Evolutionary conservation across 2,113 vertebrate species (phyloP).

Genomic region (Oostethus manadensis): DNA sequence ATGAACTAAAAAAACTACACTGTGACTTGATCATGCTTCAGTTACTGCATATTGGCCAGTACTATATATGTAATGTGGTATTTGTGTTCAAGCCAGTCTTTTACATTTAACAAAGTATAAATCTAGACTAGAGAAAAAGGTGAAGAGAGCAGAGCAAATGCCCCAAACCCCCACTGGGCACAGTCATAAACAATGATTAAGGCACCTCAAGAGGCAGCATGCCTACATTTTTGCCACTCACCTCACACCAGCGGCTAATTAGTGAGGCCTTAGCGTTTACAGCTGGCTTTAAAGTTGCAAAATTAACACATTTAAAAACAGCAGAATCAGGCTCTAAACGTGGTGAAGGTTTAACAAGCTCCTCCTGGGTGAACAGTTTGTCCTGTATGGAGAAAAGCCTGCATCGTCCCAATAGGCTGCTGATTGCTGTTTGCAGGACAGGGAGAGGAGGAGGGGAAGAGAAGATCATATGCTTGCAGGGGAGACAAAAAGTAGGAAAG

Average conservation of each 20-base stretch:
- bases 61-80: constrained; percentile 21
- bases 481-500: constrained; percentile 19
- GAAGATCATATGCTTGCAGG: constrained; percentile 11
- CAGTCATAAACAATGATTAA: constrained; percentile 69
- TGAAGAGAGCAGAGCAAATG: constrained; percentile 37
- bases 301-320: constrained; percentile 71
- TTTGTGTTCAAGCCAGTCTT: constrained; percentile 15
- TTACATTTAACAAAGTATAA: constrained; percentile 14
- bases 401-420: constrained; percentile 45
- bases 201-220: constrained; percentile 50
- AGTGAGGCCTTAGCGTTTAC: constrained; percentile 65
- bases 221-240: constrained; percentile 60
- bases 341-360: constrained; percentile 60
- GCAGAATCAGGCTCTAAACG: constrained; percentile 49
- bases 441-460: neutral
- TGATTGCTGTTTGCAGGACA: constrained; percentile 38
- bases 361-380: constrained; percentile 56
- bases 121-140: constrained; percentile 31
- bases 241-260: constrained; percentile 63
- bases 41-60: constrained; percentile 23
- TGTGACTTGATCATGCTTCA: constrained; percentile 39
- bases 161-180: constrained; percentile 52
- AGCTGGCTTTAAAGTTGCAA: constrained; percentile 62
- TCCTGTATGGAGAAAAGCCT: constrained; percentile 26
- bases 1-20: constrained; percentile 24